Evolutionary conservation across 2,888 invertebrate species (phyloP).

Genomic region (Metacarcinus magister): DNA sequence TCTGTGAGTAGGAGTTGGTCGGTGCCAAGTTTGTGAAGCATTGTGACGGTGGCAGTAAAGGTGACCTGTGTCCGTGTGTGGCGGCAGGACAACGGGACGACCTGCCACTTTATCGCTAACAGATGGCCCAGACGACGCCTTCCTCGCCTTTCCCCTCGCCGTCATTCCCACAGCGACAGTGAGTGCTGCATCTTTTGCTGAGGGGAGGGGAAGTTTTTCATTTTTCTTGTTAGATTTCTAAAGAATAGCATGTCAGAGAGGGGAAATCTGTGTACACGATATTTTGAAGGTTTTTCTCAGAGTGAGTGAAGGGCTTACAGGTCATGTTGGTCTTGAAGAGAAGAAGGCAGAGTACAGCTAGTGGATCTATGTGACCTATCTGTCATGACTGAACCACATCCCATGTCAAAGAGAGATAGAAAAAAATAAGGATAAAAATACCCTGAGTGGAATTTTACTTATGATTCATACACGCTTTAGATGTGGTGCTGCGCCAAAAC

Average conservation of each 20-base stretch:
- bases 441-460: no score
- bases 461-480: no score
- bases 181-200: neutral
- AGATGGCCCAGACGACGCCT: conserved; percentile 9
- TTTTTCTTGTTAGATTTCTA: neutral
- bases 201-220: neutral
- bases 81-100: neutral
- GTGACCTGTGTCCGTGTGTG: conserved; percentile 16
- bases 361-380: no score
- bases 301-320: neutral
- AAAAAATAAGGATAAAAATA: no score
- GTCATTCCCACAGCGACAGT: neutral
- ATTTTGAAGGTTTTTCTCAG: neutral
- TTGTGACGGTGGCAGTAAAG: neutral
- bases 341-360: no score
- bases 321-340: no score
- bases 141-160: neutral
- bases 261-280: neutral
- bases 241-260: neutral
- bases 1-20: neutral
- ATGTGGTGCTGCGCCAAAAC: no score
- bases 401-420: no score
- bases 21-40: neutral
- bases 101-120: neutral
- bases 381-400: no score